Evolutionary conservation across 2,797 vertebrate genomes (phyloP), one percentile per base, ranked within the genome.

Genomic region (Danio jaintianensis): DNA sequence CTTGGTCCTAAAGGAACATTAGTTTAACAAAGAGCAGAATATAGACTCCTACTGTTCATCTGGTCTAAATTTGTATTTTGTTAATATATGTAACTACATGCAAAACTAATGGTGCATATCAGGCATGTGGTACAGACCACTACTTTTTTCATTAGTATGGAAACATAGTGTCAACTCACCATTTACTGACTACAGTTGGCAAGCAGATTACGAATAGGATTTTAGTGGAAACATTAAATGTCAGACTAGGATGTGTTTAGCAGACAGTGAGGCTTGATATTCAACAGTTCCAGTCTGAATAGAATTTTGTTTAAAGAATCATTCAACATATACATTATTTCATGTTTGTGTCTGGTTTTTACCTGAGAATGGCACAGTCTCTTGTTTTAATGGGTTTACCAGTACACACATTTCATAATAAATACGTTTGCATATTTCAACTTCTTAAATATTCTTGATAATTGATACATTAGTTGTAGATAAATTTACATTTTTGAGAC

Each of bases 181-280:
- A 58, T 68, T 67, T 78, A 55, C 63, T 48, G 47, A 79, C 13
- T 58, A 50, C 3, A 20, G 4, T 55, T 63, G 40, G 48, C 18
- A 63, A 63, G 64, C 7, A 78, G 38, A 79, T 79, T 79, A 72
- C 20, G 48, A 13, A 70, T 50, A 42, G 45, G 15, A 78, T 38
- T 70, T 20, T 40, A 38, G n/a, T 61, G 66, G 56, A 79, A 72
- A 79, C 48, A 53, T 64, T 63, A 53, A 63, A 71, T 36, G 15
- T 79, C 56, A 53, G 38, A 43, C 20, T 53, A 22, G 9, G 40
- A 58, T 58, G 56, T 42, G 64, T 75, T 67, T 58, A 56, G 52
- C 63, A 71, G 69, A 79, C 55, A 79, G 36, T 70, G 66, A 36
- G 29, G 18, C 47, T 71, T 12, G 36, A 42, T 71, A 63, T 55